These are phyloP conservation scores for Lasioglossum figueresi DNA, from an alignment of 2,888 invertebrate genomes.

Conservation along the genomic window DNA sequence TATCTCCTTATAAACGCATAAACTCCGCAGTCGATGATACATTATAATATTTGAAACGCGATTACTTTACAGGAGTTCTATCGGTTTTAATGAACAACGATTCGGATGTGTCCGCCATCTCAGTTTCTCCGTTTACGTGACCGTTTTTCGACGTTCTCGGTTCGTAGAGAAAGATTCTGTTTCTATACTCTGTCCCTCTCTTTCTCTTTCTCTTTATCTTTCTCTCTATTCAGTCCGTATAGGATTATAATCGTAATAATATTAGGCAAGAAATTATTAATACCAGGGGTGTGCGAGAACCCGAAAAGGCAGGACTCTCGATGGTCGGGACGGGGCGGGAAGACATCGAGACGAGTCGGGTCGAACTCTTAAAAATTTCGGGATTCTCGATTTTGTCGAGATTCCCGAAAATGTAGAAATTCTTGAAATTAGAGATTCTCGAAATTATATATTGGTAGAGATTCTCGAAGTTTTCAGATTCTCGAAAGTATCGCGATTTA, in stretches of 20 bases:
- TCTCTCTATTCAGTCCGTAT: background rate
- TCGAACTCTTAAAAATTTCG: too few relatives aligned
- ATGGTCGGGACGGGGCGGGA: too few relatives aligned
- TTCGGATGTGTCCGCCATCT: conserved; percentile 3
- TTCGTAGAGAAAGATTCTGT: background rate
- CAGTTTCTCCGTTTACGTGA: conserved; percentile 15
- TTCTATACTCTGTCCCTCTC: too few relatives aligned
- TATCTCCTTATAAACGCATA: conserved; percentile 1
- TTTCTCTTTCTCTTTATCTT: background rate
- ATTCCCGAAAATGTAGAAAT: too few relatives aligned
- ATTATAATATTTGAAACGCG: conserved; percentile 38
- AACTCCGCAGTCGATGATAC: background rate
- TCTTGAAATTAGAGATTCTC: too few relatives aligned
- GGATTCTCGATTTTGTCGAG: too few relatives aligned
- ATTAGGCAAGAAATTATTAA: conserved; percentile 6
- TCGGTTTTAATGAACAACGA: background rate
- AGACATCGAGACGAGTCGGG: too few relatives aligned
- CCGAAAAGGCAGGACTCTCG: too few relatives aligned
- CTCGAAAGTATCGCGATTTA: too few relatives aligned
- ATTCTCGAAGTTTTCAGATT: too few relatives aligned
- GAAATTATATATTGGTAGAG: too few relatives aligned
- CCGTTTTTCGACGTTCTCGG: background rate
- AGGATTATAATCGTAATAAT: background rate
- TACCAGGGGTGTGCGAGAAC: too few relatives aligned
- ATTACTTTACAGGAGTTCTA: conserved; percentile 37